These are phyloP conservation scores for Cheirogaleus medius DNA, from an alignment of 2,113 vertebrate genomes.

Conservation along the genomic window DNA sequence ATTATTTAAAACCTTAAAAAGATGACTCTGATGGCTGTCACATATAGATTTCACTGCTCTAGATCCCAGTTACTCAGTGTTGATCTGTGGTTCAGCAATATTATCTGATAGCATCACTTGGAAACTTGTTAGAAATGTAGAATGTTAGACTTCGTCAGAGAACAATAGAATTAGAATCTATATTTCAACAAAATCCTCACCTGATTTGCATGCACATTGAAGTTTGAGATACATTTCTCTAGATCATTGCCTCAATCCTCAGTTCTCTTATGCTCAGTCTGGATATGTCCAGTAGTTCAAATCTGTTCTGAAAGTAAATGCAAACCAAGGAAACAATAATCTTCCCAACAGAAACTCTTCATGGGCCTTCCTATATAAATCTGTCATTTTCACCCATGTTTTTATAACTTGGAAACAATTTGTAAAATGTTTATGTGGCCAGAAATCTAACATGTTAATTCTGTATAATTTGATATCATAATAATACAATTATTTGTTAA, in stretches of 20 bases:
- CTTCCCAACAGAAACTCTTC: background rate
- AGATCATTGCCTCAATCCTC: background rate
- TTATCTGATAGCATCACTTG: background rate
- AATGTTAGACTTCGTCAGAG: background rate
- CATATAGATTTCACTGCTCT: background rate
- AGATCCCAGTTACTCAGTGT: background rate
- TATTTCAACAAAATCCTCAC: background rate
- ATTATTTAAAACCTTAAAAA: background rate
- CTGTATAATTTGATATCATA: slow-evolving; percentile 36
- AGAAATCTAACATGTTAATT: slow-evolving; percentile 58
- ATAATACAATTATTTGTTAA: slow-evolving; percentile 42
- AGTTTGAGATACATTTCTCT: background rate
- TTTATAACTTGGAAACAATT: slow-evolving; percentile 55
- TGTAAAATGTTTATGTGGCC: background rate
- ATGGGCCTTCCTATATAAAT: background rate
- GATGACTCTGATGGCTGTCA: background rate
- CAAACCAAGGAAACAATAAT: background rate
- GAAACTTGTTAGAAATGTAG: background rate
- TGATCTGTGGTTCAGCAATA: background rate
- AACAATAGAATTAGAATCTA: background rate
- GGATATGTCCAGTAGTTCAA: background rate
- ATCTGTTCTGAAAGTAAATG: background rate
- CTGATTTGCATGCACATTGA: background rate
- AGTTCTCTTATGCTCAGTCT: background rate
- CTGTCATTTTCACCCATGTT: background rate